Conservation (phyloP, 64 coral and sea anemone species). For the Montipora foliosa region DNA sequence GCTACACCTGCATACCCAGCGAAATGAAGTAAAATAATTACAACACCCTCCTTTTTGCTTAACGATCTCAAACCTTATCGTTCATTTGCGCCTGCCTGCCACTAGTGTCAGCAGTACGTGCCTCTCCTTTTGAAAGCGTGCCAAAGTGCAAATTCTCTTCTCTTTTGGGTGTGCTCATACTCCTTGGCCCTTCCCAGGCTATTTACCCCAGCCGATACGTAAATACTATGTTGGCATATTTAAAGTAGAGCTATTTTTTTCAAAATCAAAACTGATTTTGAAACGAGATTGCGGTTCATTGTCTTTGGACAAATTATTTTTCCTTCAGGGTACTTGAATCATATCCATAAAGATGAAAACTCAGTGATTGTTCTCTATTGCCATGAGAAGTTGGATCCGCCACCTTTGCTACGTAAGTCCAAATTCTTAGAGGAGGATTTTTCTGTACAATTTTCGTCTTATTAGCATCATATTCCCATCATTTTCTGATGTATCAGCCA, state of each 20-base stretch:
- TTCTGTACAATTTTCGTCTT: background rate
- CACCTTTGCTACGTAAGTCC: conserved; percentile 33
- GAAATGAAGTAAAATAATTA: no score
- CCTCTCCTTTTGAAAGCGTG: no score
- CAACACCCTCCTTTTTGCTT: no score
- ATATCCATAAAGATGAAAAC: conserved; percentile 12
- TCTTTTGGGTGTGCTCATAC: no score
- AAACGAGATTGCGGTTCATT: background rate
- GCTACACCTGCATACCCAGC: no score
- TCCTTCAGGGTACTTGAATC: conserved; percentile 30
- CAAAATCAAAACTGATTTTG: background rate
- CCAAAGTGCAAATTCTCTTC: no score
- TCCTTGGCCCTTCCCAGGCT: no score
- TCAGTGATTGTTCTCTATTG: conserved; percentile 51
- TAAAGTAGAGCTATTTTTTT: no score
- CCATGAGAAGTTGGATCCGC: conserved; percentile 50
- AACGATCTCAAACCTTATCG: background rate
- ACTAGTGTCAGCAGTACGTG: background rate
- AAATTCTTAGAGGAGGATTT: background rate
- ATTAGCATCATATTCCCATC: no score
- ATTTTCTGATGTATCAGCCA: no score
- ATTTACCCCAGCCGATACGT: no score
- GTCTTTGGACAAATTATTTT: background rate
- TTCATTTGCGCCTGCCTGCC: background rate
- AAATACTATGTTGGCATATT: no score